These are phyloP conservation scores for Xestoiulus laeticollis DNA, from an alignment of 2,888 invertebrate genomes.

Conservation along the genomic window DNA sequence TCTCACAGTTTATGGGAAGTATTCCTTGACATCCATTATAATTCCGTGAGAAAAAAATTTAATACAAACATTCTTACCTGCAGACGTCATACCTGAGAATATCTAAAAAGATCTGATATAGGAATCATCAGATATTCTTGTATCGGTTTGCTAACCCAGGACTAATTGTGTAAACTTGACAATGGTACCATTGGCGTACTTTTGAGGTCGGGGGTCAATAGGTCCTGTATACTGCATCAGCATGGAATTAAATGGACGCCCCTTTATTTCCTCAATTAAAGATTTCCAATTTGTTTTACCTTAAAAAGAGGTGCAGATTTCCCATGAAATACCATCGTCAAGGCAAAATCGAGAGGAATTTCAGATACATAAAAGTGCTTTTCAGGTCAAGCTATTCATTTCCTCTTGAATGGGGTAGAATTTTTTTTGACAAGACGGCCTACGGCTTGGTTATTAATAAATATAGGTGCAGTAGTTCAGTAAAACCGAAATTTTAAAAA, in stretches of 20 bases:
- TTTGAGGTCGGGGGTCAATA: no score
- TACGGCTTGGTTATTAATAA: neutral
- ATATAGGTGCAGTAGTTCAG: constrained; percentile 10
- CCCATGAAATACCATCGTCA: neutral
- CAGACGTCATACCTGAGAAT: neutral
- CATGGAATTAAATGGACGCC: no score
- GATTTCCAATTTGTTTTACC: no score
- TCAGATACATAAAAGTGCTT: neutral
- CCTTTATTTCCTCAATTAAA: no score
- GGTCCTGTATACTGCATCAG: no score
- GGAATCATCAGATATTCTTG: neutral
- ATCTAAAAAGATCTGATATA: neutral
- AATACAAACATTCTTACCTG: neutral
- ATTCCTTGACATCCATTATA: neutral
- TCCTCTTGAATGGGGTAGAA: neutral
- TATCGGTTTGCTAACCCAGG: neutral
- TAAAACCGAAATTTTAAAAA: neutral
- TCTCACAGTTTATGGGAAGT: neutral
- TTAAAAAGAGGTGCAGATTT: neutral
- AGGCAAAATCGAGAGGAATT: neutral
- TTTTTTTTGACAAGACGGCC: neutral
- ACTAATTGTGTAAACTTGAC: neutral
- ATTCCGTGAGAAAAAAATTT: neutral
- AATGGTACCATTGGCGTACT: neutral
- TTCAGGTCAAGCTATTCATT: neutral